Evolutionary conservation across 2,113 vertebrate genomes (phyloP).

Genomic region (Nestor notabilis): DNA sequence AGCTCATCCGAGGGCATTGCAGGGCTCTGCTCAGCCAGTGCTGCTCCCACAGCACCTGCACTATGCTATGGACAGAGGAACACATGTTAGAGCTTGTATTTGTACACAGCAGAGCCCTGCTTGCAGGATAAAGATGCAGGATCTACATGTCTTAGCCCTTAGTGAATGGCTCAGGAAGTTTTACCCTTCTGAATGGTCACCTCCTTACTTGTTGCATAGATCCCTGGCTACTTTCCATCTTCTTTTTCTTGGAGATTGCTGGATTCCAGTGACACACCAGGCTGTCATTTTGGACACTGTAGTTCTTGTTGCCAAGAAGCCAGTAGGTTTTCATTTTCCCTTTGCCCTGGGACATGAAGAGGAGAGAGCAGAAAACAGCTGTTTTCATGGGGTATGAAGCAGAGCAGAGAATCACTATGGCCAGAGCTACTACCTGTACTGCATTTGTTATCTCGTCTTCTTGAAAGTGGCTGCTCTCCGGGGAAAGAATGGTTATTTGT

Average conservation of each 20-base stretch:
- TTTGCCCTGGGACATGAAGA: slow-evolving; percentile 78
- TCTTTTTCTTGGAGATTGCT: slow-evolving; percentile 76
- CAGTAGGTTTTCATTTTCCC: slow-evolving; percentile 92
- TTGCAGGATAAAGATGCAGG: not conserved
- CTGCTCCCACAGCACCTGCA: slow-evolving; percentile 51
- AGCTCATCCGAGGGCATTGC: slow-evolving; percentile 7
- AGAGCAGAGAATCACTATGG: not conserved
- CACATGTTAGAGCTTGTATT: fast-evolving
- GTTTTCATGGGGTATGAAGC: not conserved
- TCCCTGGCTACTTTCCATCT: slow-evolving; percentile 41
- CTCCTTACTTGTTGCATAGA: slow-evolving; percentile 75
- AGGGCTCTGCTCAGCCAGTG: slow-evolving; percentile 52
- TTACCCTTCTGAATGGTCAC: not conserved
- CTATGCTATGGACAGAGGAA: not conserved
- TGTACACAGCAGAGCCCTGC: not conserved
- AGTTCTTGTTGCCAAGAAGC: slow-evolving; percentile 89
- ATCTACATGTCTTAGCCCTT: not conserved
- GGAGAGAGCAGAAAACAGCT: not conserved
- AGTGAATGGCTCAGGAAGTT: not conserved
- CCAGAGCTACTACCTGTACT: not conserved
- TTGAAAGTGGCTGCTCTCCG: not conserved
- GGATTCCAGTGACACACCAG: slow-evolving; percentile 92
- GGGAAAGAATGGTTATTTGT: not conserved
- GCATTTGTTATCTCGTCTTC: not conserved
- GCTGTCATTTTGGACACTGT: slow-evolving; percentile 90